Evolutionary conservation across 1,140 invertebrate genomes (phyloP), one percentile per base, ranked within the genome.

Genomic region (Aleiodes sp.): DNA sequence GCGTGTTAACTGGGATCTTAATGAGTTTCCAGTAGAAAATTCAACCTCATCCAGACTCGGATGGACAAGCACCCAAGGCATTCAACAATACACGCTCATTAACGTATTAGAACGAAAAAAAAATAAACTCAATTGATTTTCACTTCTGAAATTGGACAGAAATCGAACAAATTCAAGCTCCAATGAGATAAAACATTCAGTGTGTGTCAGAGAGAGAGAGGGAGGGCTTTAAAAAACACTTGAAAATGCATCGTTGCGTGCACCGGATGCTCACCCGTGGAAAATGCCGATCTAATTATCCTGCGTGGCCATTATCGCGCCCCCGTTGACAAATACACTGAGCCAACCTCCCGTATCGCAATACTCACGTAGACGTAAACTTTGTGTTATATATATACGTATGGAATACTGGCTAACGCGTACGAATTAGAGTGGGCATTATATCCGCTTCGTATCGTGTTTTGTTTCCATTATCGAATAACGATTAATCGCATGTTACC

Each of bases 261-360:
- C 28, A 14, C 57, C 28, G 24, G 43, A 65, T 65, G 63, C 43
- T 65, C 63, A 67, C 39, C 46, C 46, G 46, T 52, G 65, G 56
- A 67, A 67, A 67, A 67, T 52, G 46, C 46, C 46, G 67, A 75
- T 75, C 75, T 80, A 82, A 82, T 82, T 82, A 81, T 73, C 76
- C 73, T 70, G 57, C 35, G 29, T 62, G 75, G 65, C 76, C 77
- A 77, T 78, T 79, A 78, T 76, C 74, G 71, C 76, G 52, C 73
- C 60, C 71, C 68, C 75, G 73, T 78, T 71, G 72, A 75, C 77
- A 78, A 74, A 73, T 71, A 78, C 74, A 59, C 61, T 43, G 19
- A 52, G 46, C 46, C 16, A 52, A 52, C 46, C 46, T 52, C 16
- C 46, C 16, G 46, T 52, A 52, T 52, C 16, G 46, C 46, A 9